phyloP scores from a whole-genome alignment of 2,797 vertebrate genomes.

The Masticophis lateralis region DNA sequence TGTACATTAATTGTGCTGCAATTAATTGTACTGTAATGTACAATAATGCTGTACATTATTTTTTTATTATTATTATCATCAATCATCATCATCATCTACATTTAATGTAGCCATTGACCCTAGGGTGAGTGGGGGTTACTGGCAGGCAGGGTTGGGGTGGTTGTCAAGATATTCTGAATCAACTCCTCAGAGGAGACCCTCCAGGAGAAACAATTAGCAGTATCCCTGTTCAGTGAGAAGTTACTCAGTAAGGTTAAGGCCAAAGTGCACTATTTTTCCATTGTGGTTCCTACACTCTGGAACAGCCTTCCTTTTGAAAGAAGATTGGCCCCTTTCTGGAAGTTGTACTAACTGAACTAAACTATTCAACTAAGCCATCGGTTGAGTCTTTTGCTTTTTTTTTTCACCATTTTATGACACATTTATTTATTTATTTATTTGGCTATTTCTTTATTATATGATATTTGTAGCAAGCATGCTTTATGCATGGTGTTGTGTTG shows the following conservation, averaged over 20 bases:
- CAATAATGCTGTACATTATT: no score
- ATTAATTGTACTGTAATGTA: no score
- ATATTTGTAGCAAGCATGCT: neutral
- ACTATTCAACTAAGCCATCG: neutral
- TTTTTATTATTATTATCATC: no score
- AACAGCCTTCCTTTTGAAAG: neutral
- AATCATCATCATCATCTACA: no score
- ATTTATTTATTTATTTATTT: neutral
- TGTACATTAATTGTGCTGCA: no score
- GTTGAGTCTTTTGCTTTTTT: neutral
- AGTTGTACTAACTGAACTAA: neutral
- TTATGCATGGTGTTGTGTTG: neutral
- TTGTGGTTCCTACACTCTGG: neutral
- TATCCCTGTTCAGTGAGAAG: neutral
- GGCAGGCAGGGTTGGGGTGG: fast-evolving
- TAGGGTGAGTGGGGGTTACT: neutral
- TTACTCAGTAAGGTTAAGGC: neutral
- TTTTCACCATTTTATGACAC: neutral
- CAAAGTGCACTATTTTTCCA: neutral
- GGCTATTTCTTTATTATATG: neutral
- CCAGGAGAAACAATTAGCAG: neutral
- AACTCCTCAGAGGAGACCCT: neutral
- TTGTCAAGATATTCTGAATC: neutral
- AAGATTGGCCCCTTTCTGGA: neutral
- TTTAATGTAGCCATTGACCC: no score